Evolutionary conservation across 64 coral and sea anemone genomes (phyloP).

Genomic region (Orbicella faveolata): DNA sequence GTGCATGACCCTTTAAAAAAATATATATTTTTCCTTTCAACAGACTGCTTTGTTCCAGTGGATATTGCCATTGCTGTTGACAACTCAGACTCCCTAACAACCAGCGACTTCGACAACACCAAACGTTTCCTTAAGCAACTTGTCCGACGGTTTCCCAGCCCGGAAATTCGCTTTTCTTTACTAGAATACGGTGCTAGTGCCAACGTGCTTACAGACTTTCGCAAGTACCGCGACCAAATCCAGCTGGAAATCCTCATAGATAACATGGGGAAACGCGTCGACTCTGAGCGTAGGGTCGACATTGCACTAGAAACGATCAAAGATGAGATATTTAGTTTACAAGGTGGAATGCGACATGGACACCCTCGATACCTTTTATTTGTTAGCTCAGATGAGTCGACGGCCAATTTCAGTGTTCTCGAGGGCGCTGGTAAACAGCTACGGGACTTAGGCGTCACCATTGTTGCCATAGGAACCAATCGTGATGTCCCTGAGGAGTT

Average conservation of each 20-base stretch:
- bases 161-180: constrained; percentile 73
- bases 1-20: not conserved
- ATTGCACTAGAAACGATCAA: constrained; percentile 56
- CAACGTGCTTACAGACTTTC: constrained; percentile 49
- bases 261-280: constrained; percentile 31
- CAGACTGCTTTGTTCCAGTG: constrained; percentile 79
- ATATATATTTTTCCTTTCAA: not conserved
- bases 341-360: constrained; percentile 80
- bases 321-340: constrained; percentile 71
- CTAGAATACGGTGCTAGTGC: constrained; percentile 66
- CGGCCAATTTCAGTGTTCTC: constrained; percentile 21
- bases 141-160: constrained; percentile 46
- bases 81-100: constrained; percentile 16
- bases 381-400: constrained; percentile 33
- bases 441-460: constrained; percentile 44
- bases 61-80: constrained; percentile 82
- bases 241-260: constrained; percentile 35
- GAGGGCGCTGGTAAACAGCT: constrained; percentile 41
- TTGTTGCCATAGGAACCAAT: constrained; percentile 76
- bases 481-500: constrained; percentile 15
- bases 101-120: constrained; percentile 41
- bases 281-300: constrained; percentile 51
- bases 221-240: constrained; percentile 21
- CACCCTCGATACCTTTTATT: constrained; percentile 66
- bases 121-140: constrained; percentile 59